Conservation (phyloP, 1,140 invertebrate species). For the Mamestra configurata region DNA sequence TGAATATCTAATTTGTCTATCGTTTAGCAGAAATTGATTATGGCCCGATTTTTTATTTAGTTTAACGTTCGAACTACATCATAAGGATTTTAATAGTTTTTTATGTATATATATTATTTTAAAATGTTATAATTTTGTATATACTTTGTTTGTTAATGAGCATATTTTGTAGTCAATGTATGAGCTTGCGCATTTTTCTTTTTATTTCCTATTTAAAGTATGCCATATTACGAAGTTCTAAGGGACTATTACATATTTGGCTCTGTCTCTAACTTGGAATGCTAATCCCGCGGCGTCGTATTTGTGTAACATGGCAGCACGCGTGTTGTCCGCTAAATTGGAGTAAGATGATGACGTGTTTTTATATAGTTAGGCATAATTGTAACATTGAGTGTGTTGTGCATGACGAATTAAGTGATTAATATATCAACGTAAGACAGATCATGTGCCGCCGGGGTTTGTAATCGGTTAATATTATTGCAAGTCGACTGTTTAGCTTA, state of each 20-base stretch:
- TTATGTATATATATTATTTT: conserved; percentile 60
- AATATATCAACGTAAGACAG: neutral
- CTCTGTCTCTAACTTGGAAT: neutral
- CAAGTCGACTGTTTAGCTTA: conserved; percentile 2
- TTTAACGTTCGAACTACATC: conserved; percentile 49
- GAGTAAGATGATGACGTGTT: conserved; percentile 40
- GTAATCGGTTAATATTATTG: conserved; percentile 1
- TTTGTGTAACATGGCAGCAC: conserved; percentile 18
- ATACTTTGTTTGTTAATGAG: conserved; percentile 55
- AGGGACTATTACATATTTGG: neutral
- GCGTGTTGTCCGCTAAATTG: conserved; percentile 29
- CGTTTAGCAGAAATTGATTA: conserved; percentile 36
- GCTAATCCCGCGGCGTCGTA: conserved; percentile 2
- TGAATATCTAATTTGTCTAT: conserved; percentile 39
- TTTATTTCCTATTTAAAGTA: conserved; percentile 40
- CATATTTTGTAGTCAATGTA: conserved; percentile 51
- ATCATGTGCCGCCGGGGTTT: conserved; percentile 15
- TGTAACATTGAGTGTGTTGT: conserved; percentile 33
- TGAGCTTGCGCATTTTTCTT: conserved; percentile 22
- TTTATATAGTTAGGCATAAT: conserved; percentile 39
- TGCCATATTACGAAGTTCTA: conserved; percentile 37
- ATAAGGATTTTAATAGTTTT: conserved; percentile 62
- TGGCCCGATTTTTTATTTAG: conserved; percentile 45
- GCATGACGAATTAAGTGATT: conserved; percentile 4
- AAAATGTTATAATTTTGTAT: conserved; percentile 58